Evolutionary conservation across 2,113 vertebrate species (phyloP).

Genomic region (Edolisoma coerulescens): DNA sequence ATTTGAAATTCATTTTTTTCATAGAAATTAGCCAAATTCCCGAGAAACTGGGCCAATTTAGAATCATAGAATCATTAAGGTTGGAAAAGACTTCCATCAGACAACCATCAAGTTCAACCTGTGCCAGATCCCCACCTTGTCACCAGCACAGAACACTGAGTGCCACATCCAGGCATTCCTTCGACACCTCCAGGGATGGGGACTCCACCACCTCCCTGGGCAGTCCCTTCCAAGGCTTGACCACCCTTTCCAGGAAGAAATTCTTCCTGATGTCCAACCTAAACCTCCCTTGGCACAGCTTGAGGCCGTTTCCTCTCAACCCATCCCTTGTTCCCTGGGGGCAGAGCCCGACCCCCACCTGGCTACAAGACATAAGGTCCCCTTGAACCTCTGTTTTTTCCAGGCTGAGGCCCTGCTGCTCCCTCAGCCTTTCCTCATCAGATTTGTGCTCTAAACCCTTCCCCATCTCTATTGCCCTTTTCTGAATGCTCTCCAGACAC

Average conservation of each 20-base stretch:
- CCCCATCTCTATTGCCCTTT: neutral
- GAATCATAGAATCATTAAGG: neutral
- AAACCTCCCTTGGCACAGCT: neutral
- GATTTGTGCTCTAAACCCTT: neutral
- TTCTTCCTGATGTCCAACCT: neutral
- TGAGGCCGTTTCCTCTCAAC: rapidly evolving
- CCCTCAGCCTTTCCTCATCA: neutral
- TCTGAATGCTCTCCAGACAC: neutral
- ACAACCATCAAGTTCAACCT: neutral
- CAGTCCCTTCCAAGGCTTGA: neutral
- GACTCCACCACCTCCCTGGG: neutral
- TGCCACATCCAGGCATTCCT: neutral
- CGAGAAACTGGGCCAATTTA: neutral
- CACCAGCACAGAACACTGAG: neutral
- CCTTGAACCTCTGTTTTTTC: neutral
- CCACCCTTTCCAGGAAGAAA: neutral
- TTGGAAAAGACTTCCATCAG: neutral
- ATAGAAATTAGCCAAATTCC: neutral
- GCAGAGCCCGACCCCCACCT: neutral
- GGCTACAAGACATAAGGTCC: neutral
- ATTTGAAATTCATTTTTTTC: neutral
- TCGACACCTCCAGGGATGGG: neutral
- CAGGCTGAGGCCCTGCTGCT: neutral
- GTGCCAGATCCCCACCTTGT: neutral
- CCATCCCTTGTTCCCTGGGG: neutral